phyloP scores from a whole-genome alignment of 2,113 vertebrate genomes.

The Centropristis striata region DNA sequence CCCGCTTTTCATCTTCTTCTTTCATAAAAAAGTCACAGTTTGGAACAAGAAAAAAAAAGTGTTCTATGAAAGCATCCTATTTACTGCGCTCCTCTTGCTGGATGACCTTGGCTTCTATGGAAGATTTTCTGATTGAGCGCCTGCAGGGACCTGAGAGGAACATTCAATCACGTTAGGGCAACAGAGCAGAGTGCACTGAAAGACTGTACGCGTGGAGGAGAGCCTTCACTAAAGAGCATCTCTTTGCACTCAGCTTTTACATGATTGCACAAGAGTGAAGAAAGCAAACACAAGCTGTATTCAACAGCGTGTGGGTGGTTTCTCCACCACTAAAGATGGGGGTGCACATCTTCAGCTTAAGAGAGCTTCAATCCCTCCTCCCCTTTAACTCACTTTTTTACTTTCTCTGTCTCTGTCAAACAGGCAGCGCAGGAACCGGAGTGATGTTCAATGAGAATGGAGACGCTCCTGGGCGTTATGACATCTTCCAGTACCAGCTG shows the following conservation, averaged over 20 bases:
- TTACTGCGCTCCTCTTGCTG: conserved; percentile 64
- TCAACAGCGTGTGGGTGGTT: conserved; percentile 58
- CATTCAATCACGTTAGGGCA: conserved; percentile 75
- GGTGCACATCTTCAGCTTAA: not conserved
- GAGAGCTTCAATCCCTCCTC: not conserved
- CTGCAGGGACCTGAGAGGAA: conserved; percentile 76
- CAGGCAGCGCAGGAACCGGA: conserved; percentile 84
- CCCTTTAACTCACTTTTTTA: not conserved
- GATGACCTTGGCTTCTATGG: conserved; percentile 69
- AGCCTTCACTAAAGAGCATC: conserved; percentile 74
- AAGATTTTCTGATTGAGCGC: conserved; percentile 74
- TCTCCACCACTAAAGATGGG: conserved; percentile 13
- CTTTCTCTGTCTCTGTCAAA: conserved; percentile 30
- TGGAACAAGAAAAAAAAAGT: conserved; percentile 54
- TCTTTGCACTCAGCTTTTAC: conserved; percentile 75
- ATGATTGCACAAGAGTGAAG: conserved; percentile 65
- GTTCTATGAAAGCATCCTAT: conserved; percentile 79
- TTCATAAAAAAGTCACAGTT: conserved; percentile 66
- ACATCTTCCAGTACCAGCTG: conserved; percentile 95
- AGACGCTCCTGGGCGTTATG: conserved; percentile 92
- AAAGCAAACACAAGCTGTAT: conserved; percentile 60
- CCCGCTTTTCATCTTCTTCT: conserved; percentile 65
- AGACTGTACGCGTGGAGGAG: conserved; percentile 53
- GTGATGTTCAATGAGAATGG: conserved; percentile 95
- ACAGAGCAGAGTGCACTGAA: conserved; percentile 77